Conservation (phyloP, 1,140 invertebrate genomes). For the Hylaeus anthracinus region DNA sequence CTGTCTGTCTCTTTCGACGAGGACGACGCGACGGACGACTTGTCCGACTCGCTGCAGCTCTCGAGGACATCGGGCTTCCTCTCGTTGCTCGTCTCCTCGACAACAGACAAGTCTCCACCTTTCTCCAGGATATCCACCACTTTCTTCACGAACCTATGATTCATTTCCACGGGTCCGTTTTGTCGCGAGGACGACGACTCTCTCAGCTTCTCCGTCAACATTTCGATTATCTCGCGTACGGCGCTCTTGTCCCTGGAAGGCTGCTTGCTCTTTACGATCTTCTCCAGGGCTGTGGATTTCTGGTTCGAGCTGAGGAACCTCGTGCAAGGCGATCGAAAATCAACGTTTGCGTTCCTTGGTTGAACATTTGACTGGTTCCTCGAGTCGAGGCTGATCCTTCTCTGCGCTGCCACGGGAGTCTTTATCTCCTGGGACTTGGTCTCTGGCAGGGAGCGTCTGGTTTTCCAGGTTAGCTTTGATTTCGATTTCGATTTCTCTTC, state of each 20-base stretch:
- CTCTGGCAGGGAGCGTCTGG: neutral
- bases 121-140: constrained; percentile 49
- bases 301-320: neutral
- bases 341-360: neutral
- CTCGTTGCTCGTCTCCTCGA: neutral
- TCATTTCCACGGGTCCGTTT: neutral
- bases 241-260: neutral
- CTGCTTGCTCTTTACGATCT: constrained; percentile 3
- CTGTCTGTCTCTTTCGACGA: constrained; percentile 44
- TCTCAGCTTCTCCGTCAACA: neutral
- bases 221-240: constrained; percentile 40
- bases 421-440: neutral
- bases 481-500: neutral
- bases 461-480: neutral
- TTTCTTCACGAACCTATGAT: constrained; percentile 41
- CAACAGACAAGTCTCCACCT: neutral
- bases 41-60: constrained; percentile 29
- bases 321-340: neutral
- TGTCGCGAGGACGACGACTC: neutral
- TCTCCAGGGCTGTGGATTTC: neutral
- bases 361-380: neutral
- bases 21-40: constrained; percentile 18
- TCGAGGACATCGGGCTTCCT: neutral
- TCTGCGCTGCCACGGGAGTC: neutral
- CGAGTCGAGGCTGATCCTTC: neutral